phyloP scores from a whole-genome alignment of 2,797 vertebrate genomes.

The Florisuga fusca region DNA sequence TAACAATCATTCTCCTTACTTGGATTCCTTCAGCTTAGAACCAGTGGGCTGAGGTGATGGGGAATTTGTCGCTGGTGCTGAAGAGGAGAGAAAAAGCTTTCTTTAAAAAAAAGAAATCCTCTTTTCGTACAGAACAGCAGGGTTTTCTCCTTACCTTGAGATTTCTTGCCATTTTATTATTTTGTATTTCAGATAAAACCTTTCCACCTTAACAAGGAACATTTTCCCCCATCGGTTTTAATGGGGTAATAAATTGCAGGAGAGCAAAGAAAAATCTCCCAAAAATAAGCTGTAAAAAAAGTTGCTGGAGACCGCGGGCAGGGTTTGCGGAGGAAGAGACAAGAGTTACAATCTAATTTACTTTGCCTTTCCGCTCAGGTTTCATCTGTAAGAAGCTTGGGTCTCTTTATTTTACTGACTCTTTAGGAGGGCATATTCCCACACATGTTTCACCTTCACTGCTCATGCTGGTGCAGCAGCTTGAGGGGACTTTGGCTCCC shows the following conservation, averaged over 20 bases:
- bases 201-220: slow-evolving; percentile 41
- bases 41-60: neutral
- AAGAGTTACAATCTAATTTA: slow-evolving; percentile 26
- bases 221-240: slow-evolving; percentile 38
- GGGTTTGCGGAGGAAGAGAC: slow-evolving; percentile 11
- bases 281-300: slow-evolving; percentile 4
- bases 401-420: neutral
- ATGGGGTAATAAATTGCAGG: slow-evolving; percentile 43
- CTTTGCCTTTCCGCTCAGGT: neutral
- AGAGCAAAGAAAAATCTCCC: neutral
- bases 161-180: slow-evolving; percentile 50
- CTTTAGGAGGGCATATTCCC: neutral
- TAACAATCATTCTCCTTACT: slow-evolving; percentile 46
- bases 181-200: slow-evolving; percentile 51
- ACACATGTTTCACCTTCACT: neutral
- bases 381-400: neutral
- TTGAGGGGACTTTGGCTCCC: fast-evolving
- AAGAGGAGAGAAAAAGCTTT: neutral
- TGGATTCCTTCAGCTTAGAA: neutral
- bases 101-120: slow-evolving; percentile 4
- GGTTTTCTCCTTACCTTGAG: neutral
- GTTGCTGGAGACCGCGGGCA: neutral
- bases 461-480: fast-evolving
- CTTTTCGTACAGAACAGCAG: neutral
- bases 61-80: neutral